Evolutionary conservation across 2,797 vertebrate genomes (phyloP).

Genomic region (Enteromius afrohamiltoni): DNA sequence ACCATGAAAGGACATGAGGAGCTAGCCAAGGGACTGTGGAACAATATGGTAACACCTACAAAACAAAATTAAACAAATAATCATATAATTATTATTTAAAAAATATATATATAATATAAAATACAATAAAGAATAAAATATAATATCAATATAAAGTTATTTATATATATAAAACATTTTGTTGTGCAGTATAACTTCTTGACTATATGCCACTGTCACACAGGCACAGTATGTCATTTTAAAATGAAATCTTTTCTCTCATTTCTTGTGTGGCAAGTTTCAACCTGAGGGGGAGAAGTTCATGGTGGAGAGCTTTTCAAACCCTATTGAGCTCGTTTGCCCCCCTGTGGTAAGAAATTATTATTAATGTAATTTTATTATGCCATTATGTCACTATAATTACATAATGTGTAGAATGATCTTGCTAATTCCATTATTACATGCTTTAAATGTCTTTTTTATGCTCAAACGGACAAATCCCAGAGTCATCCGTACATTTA

Average conservation of each 20-base stretch:
- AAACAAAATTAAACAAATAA: background rate
- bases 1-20: conserved; percentile 84
- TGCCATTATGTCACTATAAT: background rate
- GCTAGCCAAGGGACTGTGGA: conserved; percentile 84
- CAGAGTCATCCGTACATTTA: conserved; percentile 80
- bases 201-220: background rate
- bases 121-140: too few species aligned
- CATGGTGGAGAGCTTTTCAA: conserved; percentile 77
- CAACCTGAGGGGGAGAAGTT: conserved; percentile 78
- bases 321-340: conserved; percentile 78
- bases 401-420: background rate
- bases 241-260: background rate
- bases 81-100: too few species aligned
- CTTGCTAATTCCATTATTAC: background rate
- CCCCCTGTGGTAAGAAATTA: conserved; percentile 73
- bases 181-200: background rate
- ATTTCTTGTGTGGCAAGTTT: conserved; percentile 69
- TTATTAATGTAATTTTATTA: background rate
- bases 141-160: too few species aligned
- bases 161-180: background rate
- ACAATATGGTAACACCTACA: conserved; percentile 80
- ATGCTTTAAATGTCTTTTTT: conserved; percentile 20
- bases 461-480: conserved; percentile 14
- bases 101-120: too few species aligned
- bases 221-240: background rate